phyloP scores from a whole-genome alignment of 2,113 vertebrate genomes.

The Mustela nigripes region DNA sequence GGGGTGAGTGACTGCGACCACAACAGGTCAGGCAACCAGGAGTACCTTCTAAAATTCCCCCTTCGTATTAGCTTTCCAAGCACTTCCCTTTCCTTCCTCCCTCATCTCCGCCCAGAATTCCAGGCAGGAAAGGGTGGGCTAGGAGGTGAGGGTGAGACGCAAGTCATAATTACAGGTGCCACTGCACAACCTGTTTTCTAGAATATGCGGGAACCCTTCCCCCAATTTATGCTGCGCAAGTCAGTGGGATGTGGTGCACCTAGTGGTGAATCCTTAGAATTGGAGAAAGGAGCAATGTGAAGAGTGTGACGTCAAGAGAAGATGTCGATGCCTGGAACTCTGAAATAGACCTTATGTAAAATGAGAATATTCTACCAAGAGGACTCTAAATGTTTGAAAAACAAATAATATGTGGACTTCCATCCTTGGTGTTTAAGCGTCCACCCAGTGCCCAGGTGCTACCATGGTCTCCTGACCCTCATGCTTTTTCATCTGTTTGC shows the following conservation, averaged over 20 bases:
- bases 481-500: conserved; percentile 58
- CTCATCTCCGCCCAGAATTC: background rate
- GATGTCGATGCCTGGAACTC: background rate
- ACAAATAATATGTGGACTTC: background rate
- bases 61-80: background rate
- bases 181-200: conserved; percentile 56
- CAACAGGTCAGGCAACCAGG: background rate
- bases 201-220: conserved; percentile 34
- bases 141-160: background rate
- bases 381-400: background rate
- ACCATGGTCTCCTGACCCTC: background rate
- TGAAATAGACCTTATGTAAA: background rate
- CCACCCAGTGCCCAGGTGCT: background rate
- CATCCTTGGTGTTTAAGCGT: background rate
- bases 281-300: background rate
- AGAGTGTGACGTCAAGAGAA: background rate
- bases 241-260: background rate
- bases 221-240: conserved; percentile 33
- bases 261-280: conserved; percentile 59
- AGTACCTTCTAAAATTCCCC: background rate
- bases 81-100: background rate
- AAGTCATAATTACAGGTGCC: background rate
- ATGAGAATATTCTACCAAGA: background rate
- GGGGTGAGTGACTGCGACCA: background rate
- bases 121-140: background rate